Conservation (phyloP, 1,140 invertebrate genomes). For the Orussus abietinus region DNA sequence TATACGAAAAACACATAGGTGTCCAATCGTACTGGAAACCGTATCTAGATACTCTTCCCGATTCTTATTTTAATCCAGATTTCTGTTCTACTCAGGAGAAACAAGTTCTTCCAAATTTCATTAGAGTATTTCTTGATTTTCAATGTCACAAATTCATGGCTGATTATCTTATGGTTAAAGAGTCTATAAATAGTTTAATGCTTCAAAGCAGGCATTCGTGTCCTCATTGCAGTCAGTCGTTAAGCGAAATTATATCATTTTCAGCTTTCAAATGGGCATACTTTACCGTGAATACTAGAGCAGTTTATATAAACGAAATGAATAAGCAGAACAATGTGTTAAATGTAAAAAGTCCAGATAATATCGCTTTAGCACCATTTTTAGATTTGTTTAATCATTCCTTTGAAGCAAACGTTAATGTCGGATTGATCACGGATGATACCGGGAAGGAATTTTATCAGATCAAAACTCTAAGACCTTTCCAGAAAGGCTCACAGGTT, state of each 20-base stretch:
- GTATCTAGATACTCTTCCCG: slow-evolving; percentile 62
- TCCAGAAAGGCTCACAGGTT: slow-evolving; percentile 59
- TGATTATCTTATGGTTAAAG: slow-evolving; percentile 26
- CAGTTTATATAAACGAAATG: slow-evolving; percentile 58
- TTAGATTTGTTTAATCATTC: slow-evolving; percentile 79
- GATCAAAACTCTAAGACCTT: slow-evolving; percentile 52
- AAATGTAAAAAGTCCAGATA: slow-evolving; percentile 52
- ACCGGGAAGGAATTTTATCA: slow-evolving; percentile 51
- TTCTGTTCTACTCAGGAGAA: slow-evolving; percentile 48
- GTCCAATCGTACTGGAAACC: slow-evolving; percentile 44
- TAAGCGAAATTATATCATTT: slow-evolving; percentile 45
- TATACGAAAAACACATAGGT: slow-evolving; percentile 52
- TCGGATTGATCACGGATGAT: slow-evolving; percentile 47
- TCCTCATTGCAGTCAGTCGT: slow-evolving; percentile 43
- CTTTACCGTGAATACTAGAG: slow-evolving; percentile 73
- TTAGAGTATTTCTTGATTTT: slow-evolving; percentile 20
- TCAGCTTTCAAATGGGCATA: slow-evolving; percentile 59
- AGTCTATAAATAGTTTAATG: slow-evolving; percentile 39
- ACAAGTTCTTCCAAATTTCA: slow-evolving; percentile 28
- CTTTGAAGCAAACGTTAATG: slow-evolving; percentile 52
- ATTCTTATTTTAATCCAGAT: slow-evolving; percentile 53
- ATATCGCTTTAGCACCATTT: slow-evolving; percentile 70
- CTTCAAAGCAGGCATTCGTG: slow-evolving; percentile 41
- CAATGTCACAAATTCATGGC: slow-evolving; percentile 23
- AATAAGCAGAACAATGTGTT: slow-evolving; percentile 32